Conservation (phyloP, 2,888 invertebrate species). For the Subacronicta megacephala region DNA sequence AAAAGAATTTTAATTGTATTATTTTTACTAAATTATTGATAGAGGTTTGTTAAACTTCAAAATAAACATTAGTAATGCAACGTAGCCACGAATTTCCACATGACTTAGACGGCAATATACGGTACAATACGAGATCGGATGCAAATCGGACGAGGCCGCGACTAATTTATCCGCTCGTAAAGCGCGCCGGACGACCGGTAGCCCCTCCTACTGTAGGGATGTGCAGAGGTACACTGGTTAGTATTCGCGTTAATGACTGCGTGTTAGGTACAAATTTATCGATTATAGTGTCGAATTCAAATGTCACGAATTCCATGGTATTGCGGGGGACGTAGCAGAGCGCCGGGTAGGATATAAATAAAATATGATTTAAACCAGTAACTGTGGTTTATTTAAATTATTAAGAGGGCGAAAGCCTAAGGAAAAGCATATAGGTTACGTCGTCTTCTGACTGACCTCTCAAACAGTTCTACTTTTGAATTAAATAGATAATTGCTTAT, state of each 20-base stretch:
- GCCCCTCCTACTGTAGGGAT: constrained; percentile 15
- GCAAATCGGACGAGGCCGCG: constrained; percentile 46
- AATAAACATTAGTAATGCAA: not conserved
- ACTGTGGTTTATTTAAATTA: too few species aligned
- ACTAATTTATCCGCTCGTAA: constrained; percentile 51
- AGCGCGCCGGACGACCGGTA: constrained; percentile 22
- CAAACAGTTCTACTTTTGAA: too few species aligned
- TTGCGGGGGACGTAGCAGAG: too few species aligned
- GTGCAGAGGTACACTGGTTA: constrained; percentile 1
- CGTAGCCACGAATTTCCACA: constrained; percentile 1
- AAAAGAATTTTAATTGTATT: too few species aligned
- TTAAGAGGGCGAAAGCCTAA: too few species aligned
- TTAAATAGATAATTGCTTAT: too few species aligned
- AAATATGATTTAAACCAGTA: too few species aligned
- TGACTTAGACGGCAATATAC: constrained; percentile 21
- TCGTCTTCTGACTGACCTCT: too few species aligned
- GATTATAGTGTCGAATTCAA: too few species aligned
- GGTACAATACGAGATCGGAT: constrained; percentile 35
- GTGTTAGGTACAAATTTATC: not conserved
- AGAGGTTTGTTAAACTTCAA: not conserved
- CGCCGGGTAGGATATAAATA: too few species aligned
- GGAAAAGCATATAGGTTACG: too few species aligned
- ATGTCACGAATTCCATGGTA: too few species aligned
- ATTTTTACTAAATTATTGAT: not conserved
- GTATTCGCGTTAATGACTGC: not conserved